Evolutionary conservation across 2,888 invertebrate genomes (phyloP), one percentile per base, ranked within the genome.

Genomic region (Ochropleura leucogaster): DNA sequence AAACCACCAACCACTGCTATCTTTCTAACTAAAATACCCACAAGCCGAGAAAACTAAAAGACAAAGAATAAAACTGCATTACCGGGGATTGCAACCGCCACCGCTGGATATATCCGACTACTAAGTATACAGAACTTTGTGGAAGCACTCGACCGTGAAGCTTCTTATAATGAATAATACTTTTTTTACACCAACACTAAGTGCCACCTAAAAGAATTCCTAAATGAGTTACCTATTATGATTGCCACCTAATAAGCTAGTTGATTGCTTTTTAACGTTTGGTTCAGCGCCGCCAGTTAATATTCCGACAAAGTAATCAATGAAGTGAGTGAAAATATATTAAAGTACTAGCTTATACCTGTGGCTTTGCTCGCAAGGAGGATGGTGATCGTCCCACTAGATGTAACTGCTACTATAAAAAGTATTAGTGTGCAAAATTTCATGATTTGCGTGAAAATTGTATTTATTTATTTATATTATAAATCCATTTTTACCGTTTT

Each of bases 51-150:
- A 63, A 70, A 70, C 51, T 84, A 40, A 68, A 77, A 87, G 77
- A 84, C 77, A 85, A 79, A 84, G 68, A 68, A 70, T 57, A 60
- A 68, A 71, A 71, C 64, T 72, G 64, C 65, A 72, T 63, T 69
- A 74, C 55, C 40, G 12, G 20, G 53, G 51, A 78, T 86, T 72
- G 66, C 67, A 69, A 65, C 57, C 46, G 68, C 71, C 62, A 42
- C 59, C 66, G 44, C 55, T 70, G 70, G 68, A 68, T 68, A 68
- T 62, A 60, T 44, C 18, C 40, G 63, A 79, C 77, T 69, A 5
- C 60, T 57, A 74, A 71, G 57, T 68, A 79, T 12, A 71, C 76
- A 70, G 44, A 70, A 81, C 60, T 84, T 80, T 70, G 69, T 69
- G 72, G 55, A 72, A 59, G 46, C 66, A 79, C 49, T 72, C 30